Percentiles rank a stretch among this genome's conserved stretches.
phyloP scores from a whole-genome alignment of 2,888 invertebrate genomes.

The Coelinius sp. region DNA sequence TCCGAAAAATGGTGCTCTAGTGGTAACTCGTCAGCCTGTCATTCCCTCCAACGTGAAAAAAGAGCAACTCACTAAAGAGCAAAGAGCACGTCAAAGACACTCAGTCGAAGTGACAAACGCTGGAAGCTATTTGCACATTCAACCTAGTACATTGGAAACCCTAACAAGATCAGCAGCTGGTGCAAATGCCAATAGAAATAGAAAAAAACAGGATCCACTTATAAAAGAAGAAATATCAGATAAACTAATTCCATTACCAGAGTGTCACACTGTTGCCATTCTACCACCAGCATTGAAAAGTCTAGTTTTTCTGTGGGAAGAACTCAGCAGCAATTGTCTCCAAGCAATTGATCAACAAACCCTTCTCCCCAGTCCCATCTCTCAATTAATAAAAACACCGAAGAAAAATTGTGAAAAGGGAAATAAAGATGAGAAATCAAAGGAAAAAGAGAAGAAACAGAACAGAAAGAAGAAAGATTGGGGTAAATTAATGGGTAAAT shows the following conservation, averaged over 20 bases:
- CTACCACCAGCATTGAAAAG: slow-evolving; percentile 91
- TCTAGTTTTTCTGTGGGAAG: slow-evolving; percentile 92
- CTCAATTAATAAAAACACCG: slow-evolving; percentile 53
- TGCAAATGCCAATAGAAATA: slow-evolving; percentile 81
- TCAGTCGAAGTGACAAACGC: slow-evolving; percentile 87
- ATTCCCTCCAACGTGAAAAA: slow-evolving; percentile 69
- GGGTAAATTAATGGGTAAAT: slow-evolving; percentile 65
- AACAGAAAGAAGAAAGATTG: slow-evolving; percentile 75
- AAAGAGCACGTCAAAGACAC: slow-evolving; percentile 83
- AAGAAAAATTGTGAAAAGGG: slow-evolving; percentile 51
- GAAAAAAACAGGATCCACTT: slow-evolving; percentile 71
- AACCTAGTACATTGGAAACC: slow-evolving; percentile 84
- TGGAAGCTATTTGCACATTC: slow-evolving; percentile 82
- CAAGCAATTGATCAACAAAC: slow-evolving; percentile 78
- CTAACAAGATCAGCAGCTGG: slow-evolving; percentile 85
- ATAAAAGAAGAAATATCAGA: slow-evolving; percentile 73
- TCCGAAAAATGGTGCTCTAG: slow-evolving; percentile 84
- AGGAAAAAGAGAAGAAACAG: slow-evolving; percentile 71
- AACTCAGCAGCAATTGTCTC: slow-evolving; percentile 79
- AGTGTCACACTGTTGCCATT: slow-evolving; percentile 78
- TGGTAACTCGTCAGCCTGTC: slow-evolving; percentile 77
- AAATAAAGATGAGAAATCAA: slow-evolving; percentile 68
- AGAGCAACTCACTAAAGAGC: slow-evolving; percentile 74
- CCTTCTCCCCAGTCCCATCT: slow-evolving; percentile 74
- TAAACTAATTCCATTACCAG: slow-evolving; percentile 68